Evolutionary conservation across 1,140 invertebrate genomes (phyloP).

Genomic region (Medauroidea extradentata): DNA sequence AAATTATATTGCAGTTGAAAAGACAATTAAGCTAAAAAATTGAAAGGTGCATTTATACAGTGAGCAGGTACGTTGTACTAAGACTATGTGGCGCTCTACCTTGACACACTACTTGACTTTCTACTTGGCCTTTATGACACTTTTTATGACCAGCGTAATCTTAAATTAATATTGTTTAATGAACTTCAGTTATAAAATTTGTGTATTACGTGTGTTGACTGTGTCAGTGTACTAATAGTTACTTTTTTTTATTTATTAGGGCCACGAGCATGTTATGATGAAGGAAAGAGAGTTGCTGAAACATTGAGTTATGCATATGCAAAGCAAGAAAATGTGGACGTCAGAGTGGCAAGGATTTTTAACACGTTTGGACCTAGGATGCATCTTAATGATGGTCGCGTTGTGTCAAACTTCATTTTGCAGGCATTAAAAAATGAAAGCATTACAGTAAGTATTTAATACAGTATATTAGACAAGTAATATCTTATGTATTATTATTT

Average conservation of each 20-base stretch:
- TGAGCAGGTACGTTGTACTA: too few relatives aligned
- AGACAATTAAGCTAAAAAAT: too few relatives aligned
- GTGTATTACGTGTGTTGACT: background rate
- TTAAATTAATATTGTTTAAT: too few relatives aligned
- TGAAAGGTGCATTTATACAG: too few relatives aligned
- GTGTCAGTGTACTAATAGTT: background rate
- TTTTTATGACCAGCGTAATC: too few relatives aligned
- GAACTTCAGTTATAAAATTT: background rate
- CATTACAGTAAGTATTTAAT: slow-evolving; percentile 72
- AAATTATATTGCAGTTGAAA: too few relatives aligned
- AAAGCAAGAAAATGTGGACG: slow-evolving; percentile 92
- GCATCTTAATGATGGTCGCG: slow-evolving; percentile 98
- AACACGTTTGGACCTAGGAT: slow-evolving; percentile 99
- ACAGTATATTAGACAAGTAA: too few relatives aligned
- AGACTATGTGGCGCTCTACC: too few relatives aligned
- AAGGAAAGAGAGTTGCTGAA: slow-evolving; percentile 96
- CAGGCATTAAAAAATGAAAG: slow-evolving; percentile 93
- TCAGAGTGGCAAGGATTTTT: slow-evolving; percentile 96
- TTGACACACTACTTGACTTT: too few relatives aligned
- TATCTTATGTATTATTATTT: background rate
- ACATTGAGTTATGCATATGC: slow-evolving; percentile 95
- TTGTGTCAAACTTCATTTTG: slow-evolving; percentile 98
- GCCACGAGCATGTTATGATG: slow-evolving; percentile 97
- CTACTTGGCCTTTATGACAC: too few relatives aligned
- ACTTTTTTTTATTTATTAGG: slow-evolving; percentile 46